Conservation (phyloP, 2,797 vertebrate genomes). For the Agapornis canus region DNA sequence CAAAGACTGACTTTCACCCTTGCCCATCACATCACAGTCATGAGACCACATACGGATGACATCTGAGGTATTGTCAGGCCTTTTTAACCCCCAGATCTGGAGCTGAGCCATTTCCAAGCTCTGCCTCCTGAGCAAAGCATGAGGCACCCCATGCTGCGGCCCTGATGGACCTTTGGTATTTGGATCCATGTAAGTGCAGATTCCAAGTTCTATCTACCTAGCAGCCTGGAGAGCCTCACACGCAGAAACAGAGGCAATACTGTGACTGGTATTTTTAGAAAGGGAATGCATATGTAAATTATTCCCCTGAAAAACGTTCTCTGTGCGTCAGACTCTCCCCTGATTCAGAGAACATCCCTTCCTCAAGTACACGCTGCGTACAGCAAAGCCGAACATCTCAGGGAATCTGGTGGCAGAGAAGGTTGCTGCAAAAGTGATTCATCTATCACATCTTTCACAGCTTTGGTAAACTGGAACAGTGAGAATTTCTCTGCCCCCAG, state of each 20-base stretch:
- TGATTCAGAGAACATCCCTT: conserved; percentile 65
- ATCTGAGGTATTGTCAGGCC: background rate
- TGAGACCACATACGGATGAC: fast-evolving
- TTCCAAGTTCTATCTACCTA: conserved; percentile 8
- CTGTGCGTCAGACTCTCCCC: conserved; percentile 63
- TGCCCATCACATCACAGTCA: background rate
- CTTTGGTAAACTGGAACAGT: background rate
- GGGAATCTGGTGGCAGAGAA: background rate
- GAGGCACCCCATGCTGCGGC: background rate
- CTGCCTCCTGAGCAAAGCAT: background rate
- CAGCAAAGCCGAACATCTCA: conserved; percentile 15
- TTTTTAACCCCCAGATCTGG: background rate
- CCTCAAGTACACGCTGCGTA: conserved; percentile 33
- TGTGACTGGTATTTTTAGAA: conserved; percentile 63
- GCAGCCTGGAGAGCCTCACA: conserved; percentile 10
- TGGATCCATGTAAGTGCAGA: background rate
- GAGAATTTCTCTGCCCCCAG: conserved; percentile 17
- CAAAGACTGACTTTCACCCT: too few relatives aligned
- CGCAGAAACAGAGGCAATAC: conserved; percentile 48
- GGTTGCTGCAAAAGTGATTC: conserved; percentile 60
- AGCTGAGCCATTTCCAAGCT: background rate
- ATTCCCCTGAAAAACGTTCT: conserved; percentile 58
- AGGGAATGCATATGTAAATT: conserved; percentile 69
- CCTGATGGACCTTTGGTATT: background rate
- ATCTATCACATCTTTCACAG: conserved; percentile 57